Percentiles rank a stretch among this genome's conserved stretches.
Conservation (phyloP, 2,888 invertebrate genomes). For the Meganola albula region DNA sequence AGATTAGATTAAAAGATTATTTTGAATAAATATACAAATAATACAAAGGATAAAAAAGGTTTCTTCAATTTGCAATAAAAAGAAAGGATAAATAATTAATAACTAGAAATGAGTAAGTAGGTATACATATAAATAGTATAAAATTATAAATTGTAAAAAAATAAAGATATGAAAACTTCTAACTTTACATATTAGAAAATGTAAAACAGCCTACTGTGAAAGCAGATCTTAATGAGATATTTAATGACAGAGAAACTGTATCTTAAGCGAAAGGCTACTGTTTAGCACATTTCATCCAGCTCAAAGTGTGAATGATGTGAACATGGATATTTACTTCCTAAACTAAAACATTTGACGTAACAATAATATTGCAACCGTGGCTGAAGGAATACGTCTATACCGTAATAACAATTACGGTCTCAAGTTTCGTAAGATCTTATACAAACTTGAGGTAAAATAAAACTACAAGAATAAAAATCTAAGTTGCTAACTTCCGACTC, state of each 20-base stretch:
- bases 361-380: slow-evolving; percentile 27
- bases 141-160: no score
- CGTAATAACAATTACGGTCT: slow-evolving; percentile 41
- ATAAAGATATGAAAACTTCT: no score
- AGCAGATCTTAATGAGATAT: no score
- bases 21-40: slow-evolving; percentile 1
- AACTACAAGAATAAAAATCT: slow-evolving; percentile 12
- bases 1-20: slow-evolving; percentile 23
- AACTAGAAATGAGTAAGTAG: no score
- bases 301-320: slow-evolving; percentile 29
- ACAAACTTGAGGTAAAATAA: slow-evolving; percentile 33
- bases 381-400: slow-evolving; percentile 22
- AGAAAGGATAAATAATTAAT: no score
- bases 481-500: slow-evolving; percentile 12
- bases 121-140: no score
- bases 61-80: no score
- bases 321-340: slow-evolving; percentile 17
- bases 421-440: slow-evolving; percentile 28
- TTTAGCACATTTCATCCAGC: slow-evolving; percentile 23
- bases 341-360: slow-evolving; percentile 20
- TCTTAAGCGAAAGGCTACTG: slow-evolving; percentile 21
- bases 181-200: no score
- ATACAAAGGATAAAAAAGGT: neutral
- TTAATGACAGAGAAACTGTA: no score
- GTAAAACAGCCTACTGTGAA: no score